These are phyloP conservation scores for Andrena bicolor DNA, from an alignment of 2,888 invertebrate genomes.

Conservation along the genomic window DNA sequence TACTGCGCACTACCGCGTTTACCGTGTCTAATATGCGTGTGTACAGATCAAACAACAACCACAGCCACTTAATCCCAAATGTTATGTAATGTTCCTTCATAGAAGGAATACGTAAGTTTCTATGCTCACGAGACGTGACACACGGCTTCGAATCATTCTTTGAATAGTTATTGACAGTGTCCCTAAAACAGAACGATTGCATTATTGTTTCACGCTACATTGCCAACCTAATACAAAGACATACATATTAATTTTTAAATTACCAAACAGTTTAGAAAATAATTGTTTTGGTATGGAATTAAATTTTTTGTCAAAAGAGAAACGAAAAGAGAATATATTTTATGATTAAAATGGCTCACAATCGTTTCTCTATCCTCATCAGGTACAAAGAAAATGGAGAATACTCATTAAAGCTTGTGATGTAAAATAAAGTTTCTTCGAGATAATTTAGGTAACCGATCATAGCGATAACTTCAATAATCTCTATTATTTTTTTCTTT, in stretches of 20 bases:
- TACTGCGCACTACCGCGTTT: not conserved
- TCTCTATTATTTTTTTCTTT: no score
- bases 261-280: not conserved
- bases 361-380: no score
- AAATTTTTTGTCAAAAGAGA: no score
- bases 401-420: no score
- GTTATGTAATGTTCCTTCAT: conserved; percentile 7
- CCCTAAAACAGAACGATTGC: no score
- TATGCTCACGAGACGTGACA: no score
- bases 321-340: not conserved
- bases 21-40: not conserved
- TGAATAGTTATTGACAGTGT: not conserved
- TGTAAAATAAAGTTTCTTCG: no score
- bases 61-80: conserved; percentile 1
- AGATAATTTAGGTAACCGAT: no score
- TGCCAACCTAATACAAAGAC: not conserved
- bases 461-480: no score
- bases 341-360: no score
- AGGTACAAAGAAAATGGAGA: no score
- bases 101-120: not conserved
- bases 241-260: not conserved
- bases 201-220: not conserved
- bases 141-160: not conserved
- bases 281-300: not conserved
- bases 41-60: not conserved